Evolutionary conservation across 2,888 invertebrate species (phyloP), one percentile per base, ranked within the genome.

Genomic region (Omphaloscelis lunosa): DNA sequence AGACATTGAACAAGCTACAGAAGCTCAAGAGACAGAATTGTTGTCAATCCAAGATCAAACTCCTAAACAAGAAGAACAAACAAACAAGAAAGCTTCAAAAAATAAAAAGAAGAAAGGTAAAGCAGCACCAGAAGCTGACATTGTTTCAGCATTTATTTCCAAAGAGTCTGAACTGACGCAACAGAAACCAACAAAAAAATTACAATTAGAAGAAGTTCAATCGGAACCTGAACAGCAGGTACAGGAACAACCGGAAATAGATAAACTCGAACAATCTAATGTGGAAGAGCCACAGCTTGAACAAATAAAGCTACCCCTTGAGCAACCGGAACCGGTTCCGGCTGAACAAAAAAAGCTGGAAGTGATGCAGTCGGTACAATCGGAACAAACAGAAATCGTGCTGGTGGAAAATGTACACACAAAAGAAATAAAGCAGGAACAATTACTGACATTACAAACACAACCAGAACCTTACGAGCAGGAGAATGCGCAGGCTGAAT

Each of bases 91-190:
- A 51, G 20, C 59, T 41, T 68, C 74, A n/a, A 89, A 88, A 79
- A 83, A 71, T 68, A 86, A 85, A 77, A 89, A 82, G 78, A 88
- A 86, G 51, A 80, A 69, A 75, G 65, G 59, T 59, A 83, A 80
- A 69, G 4, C 34, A 62, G 45, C 66, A 62, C 39, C 20, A n/a
- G 66, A 51, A 39, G 56, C 80, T 72, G 84, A 87, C 9, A 65
- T 34, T 65, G 51, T 62, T 51, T 71, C 80, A 70, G 51, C 73
- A n/a, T 72, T 73, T 39, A 81, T 79, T 61, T 29, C 41, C 6
- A 71, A 71, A 71, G 79, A 86, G 56, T 80, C 76, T 34, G 41
- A 77, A 58, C 67, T 72, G n/a, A 58, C 6, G 39, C 62, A 77
- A 6, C n/a, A 23, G 29, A 74, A 29, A 48, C 56, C 51, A 62